phyloP scores from a whole-genome alignment of 2,888 invertebrate species.

The Drosophila austrosaltans region DNA sequence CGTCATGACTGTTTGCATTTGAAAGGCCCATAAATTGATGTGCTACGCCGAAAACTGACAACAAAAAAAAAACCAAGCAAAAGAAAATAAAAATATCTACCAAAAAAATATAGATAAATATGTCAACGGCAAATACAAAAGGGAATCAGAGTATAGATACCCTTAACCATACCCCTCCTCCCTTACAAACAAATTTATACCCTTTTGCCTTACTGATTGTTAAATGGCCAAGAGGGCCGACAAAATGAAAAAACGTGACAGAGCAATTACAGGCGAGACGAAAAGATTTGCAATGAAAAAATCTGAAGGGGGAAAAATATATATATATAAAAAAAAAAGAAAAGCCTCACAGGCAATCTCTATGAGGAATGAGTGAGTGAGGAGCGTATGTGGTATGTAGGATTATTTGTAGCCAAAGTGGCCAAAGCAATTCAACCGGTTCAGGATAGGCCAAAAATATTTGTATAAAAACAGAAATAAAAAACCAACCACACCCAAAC shows the following conservation, averaged over 20 bases:
- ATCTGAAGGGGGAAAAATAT: constrained; percentile 13
- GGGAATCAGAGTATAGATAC: constrained; percentile 42
- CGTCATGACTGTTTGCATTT: constrained; percentile 41
- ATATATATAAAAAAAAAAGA: constrained; percentile 1
- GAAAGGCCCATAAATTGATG: constrained; percentile 63
- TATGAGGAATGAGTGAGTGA: constrained; percentile 20
- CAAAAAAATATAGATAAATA: constrained; percentile 55
- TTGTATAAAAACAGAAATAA: background rate
- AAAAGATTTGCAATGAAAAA: constrained; percentile 23
- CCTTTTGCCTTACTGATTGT: background rate
- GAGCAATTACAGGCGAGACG: constrained; percentile 57
- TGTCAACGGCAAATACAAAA: constrained; percentile 60
- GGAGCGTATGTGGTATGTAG: constrained; percentile 35
- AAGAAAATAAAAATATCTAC: constrained; percentile 14
- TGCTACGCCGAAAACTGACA: constrained; percentile 33
- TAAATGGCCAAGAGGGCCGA: constrained; percentile 30
- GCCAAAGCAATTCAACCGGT: constrained; percentile 56
- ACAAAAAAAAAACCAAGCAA: constrained; percentile 31
- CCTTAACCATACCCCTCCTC: background rate
- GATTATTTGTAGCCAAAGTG: constrained; percentile 26
- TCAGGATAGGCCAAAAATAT: constrained; percentile 45
- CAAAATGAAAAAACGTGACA: constrained; percentile 65
- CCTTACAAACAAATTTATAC: background rate
- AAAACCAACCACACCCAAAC: constrained; percentile 63
- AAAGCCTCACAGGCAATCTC: constrained; percentile 36